Percentiles rank a stretch among this genome's conserved stretches.
Conservation (phyloP, 37 sponge, comb jelly and placozoan genomes). For the Halisarca cf. caerulea region DNA sequence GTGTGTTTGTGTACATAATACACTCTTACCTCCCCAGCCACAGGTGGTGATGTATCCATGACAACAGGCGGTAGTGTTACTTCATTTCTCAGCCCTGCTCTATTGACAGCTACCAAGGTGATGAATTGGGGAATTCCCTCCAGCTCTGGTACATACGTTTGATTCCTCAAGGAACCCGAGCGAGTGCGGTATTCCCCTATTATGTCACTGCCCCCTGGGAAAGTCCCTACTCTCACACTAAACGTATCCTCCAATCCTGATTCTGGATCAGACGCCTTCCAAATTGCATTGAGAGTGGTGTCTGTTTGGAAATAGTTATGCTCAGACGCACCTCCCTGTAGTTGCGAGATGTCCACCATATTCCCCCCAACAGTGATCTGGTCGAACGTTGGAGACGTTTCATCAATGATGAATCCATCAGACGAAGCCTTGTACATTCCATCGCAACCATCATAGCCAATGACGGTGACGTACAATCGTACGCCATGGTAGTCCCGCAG, state of each 20-base stretch:
- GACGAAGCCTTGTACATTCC: slow-evolving; percentile 59
- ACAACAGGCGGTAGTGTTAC: slow-evolving; percentile 53
- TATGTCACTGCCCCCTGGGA: slow-evolving; percentile 74
- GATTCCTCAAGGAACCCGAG: slow-evolving; percentile 12
- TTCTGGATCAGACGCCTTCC: slow-evolving; percentile 46
- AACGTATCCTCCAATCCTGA: slow-evolving; percentile 15
- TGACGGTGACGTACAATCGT: slow-evolving; percentile 56
- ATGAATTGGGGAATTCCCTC: slow-evolving; percentile 67
- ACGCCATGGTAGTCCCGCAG: slow-evolving; percentile 11
- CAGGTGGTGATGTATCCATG: slow-evolving; percentile 65
- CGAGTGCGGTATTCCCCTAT: not conserved
- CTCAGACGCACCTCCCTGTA: not conserved
- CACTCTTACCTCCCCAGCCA: slow-evolving; percentile 65
- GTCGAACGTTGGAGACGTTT: slow-evolving; percentile 60
- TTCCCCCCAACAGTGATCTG: slow-evolving; percentile 42
- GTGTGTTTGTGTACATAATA: no score
- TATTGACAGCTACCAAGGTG: slow-evolving; percentile 51
- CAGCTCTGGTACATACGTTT: not conserved
- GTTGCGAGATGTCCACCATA: slow-evolving; percentile 21
- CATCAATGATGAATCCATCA: slow-evolving; percentile 77
- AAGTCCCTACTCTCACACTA: slow-evolving; percentile 60
- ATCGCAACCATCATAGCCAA: slow-evolving; percentile 69
- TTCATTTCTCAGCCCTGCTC: slow-evolving; percentile 48
- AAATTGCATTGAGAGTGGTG: slow-evolving; percentile 27
- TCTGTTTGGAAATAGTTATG: slow-evolving; percentile 40